A percentile compares a stretch with the other conserved stretches of the same genome.
phyloP scores from a whole-genome alignment of 2,113 vertebrate genomes.

The Ellobius talpinus region DNA sequence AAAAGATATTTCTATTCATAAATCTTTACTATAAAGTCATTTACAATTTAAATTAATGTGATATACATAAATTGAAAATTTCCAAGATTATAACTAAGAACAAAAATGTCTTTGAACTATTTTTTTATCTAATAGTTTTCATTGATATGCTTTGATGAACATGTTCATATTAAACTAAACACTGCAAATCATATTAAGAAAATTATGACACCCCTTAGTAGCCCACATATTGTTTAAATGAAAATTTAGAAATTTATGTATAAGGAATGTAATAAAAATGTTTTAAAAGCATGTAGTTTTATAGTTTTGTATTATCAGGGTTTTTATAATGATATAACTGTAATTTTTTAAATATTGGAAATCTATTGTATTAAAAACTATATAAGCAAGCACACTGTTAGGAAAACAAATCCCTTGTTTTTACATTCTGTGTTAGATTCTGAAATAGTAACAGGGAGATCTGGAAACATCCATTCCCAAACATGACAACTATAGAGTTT shows the following conservation, averaged over 20 bases:
- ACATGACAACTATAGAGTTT: neutral
- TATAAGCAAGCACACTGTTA: neutral
- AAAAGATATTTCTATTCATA: conserved; percentile 14
- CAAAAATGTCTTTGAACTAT: conserved; percentile 27
- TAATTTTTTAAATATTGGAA: conserved; percentile 35
- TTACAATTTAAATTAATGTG: conserved; percentile 5
- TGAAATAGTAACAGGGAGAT: neutral
- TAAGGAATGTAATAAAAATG: neutral
- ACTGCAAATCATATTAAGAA: conserved; percentile 61
- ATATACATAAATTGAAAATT: neutral
- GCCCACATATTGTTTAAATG: conserved; percentile 11
- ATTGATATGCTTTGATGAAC: conserved; percentile 47
- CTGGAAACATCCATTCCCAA: neutral
- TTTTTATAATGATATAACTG: conserved; percentile 19
- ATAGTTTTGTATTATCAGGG: neutral
- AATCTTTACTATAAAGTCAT: conserved; percentile 20
- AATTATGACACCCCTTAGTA: neutral
- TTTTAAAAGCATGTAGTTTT: conserved; percentile 47
- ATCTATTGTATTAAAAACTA: neutral
- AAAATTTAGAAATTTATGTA: conserved; percentile 30
- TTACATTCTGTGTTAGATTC: neutral
- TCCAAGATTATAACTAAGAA: conserved; percentile 12
- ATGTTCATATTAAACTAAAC: conserved; percentile 57
- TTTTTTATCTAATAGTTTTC: conserved; percentile 54
- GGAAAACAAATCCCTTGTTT: neutral